Percentiles rank a stretch among this genome's conserved stretches.
These are phyloP conservation scores for Chroicocephalus ridibundus DNA, from an alignment of 2,113 vertebrate genomes.

Conservation along the genomic window DNA sequence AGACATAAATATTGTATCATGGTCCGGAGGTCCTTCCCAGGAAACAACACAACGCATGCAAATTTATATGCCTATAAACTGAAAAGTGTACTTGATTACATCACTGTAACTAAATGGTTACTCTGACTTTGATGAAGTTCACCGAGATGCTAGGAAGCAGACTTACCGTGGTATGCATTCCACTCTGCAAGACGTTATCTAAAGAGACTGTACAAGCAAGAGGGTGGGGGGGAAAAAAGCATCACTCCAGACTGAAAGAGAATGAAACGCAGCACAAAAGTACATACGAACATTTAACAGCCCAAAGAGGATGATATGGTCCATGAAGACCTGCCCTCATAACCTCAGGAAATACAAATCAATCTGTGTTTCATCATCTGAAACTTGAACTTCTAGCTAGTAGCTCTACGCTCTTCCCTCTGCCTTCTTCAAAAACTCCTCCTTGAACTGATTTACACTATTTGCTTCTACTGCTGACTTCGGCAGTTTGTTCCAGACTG, in stretches of 20 bases:
- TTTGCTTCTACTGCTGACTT: constrained; percentile 67
- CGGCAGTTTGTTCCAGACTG: constrained; percentile 62
- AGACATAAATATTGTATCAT: neutral
- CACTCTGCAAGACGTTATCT: neutral
- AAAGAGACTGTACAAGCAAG: neutral
- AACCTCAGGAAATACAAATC: constrained; percentile 63
- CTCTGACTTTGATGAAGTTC: neutral
- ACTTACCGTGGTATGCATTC: neutral
- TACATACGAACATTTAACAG: neutral
- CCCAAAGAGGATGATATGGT: neutral
- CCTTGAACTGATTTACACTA: constrained; percentile 69
- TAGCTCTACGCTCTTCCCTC: constrained; percentile 9
- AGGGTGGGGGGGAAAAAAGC: neutral
- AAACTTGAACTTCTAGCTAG: constrained; percentile 57
- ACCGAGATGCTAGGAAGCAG: neutral
- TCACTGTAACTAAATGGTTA: neutral
- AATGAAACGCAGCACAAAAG: neutral
- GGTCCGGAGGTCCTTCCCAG: neutral
- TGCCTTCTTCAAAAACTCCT: constrained; percentile 18
- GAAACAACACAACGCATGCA: neutral
- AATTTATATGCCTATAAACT: neutral
- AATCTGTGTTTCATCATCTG: constrained; percentile 60
- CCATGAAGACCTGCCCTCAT: constrained; percentile 22
- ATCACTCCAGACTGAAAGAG: neutral
- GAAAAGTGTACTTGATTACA: neutral